Base-by-base conservation (phyloP, 1,140 invertebrate genomes). In the Drosophila ananassae region DNA sequence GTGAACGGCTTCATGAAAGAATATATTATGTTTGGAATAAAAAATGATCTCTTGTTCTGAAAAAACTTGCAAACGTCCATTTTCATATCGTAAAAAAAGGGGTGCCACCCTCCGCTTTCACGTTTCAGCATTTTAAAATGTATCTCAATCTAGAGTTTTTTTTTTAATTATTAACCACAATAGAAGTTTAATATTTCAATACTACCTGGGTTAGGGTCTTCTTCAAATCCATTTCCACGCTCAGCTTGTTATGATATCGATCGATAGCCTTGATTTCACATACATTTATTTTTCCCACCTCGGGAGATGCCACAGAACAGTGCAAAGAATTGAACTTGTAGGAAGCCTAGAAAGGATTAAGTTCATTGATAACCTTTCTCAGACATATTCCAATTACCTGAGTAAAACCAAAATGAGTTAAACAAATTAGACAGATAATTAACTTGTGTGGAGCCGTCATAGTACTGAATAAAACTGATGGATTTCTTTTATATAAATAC, bases 181-280 rank as follows among this genome's bases (percentile, higher is more conserved):
- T 17, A 1, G 17, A 17, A 17, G 17, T 17, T 17, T 17, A 28
- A 28, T 6, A 6, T 28, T 5, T 13, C 0, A 6, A 6, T 8
- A 3, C 37, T 63, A 80, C 77, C 17, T 67, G n/a, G n/a, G 34
- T 7, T 24, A 79, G 9, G 2, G 30, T 79, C 48, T 9, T 75
- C 44, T 0, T 80, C 2, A 17, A 47, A 3, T 0, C n/a, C 2
- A 8, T 6, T 7, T 21, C 24, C 22, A 76, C 7, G 48, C 58
- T 76, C 0, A 76, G 21, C 12, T 34, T 32, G 13, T 80, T 79
- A 17, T 55, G 44, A 8, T 22, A 44, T 2, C 58, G 55, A 55
- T 76, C 63, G 12, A 79, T 46, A 0, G 77, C 77, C n/a, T 47
- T 71, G 3, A 79, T 79, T 5, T 46, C 30, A n/a, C 77, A 79